These are phyloP conservation scores for Arnoldichthys spilopterus DNA, from an alignment of 2,797 vertebrate species.

Conservation along the genomic window DNA sequence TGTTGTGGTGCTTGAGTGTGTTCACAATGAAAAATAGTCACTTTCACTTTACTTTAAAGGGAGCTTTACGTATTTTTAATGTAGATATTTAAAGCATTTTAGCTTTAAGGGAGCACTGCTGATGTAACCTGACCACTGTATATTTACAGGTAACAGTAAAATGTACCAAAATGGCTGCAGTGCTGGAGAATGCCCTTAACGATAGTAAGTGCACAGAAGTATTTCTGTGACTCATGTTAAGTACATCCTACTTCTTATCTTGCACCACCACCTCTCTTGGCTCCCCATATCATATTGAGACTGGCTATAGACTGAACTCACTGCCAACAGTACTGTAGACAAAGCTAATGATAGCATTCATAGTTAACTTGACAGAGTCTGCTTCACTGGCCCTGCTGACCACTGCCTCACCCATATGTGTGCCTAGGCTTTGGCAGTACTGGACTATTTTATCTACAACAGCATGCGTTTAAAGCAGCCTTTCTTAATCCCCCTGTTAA, in stretches of 20 bases:
- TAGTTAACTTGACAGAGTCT: slow-evolving; percentile 1
- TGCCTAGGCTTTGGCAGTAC: background rate
- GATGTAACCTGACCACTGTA: background rate
- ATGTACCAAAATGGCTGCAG: background rate
- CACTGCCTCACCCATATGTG: background rate
- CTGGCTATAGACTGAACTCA: background rate
- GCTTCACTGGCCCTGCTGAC: background rate
- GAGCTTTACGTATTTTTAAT: no score
- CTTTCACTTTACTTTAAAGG: no score
- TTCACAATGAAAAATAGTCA: no score
- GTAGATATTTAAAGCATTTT: no score
- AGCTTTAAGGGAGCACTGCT: no score
- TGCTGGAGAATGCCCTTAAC: background rate
- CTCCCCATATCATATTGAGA: background rate
- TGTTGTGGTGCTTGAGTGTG: no score
- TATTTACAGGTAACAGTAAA: background rate
- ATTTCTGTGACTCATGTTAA: background rate
- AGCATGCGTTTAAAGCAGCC: no score
- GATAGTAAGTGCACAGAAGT: background rate
- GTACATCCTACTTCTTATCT: background rate
- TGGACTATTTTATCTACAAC: background rate
- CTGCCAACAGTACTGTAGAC: background rate
- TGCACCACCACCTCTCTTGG: background rate
- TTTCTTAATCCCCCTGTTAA: background rate
- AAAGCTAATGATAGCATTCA: slow-evolving; percentile 4